These are phyloP conservation scores for Platycheirus rosarum DNA, from an alignment of 2,888 invertebrate species.

Conservation along the genomic window DNA sequence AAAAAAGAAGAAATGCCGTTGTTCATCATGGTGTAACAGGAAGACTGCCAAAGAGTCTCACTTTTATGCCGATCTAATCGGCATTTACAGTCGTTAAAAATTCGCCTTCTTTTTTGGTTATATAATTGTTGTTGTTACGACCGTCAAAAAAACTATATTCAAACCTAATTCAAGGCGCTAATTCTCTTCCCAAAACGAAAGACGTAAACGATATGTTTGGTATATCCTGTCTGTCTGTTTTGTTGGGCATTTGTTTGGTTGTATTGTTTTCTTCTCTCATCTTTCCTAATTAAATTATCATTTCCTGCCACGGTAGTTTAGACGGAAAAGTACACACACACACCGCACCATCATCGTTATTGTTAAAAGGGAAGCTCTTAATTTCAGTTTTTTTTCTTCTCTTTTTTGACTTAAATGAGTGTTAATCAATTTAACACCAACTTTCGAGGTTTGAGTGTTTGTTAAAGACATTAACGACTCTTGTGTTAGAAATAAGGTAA, in stretches of 20 bases:
- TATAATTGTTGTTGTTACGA: conserved; percentile 19
- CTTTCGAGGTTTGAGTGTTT: conserved; percentile 41
- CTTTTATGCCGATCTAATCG: conserved; percentile 59
- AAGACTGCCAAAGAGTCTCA: conserved; percentile 47
- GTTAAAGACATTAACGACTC: conserved; percentile 40
- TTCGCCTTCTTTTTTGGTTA: conserved; percentile 20
- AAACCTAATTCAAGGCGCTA: conserved; percentile 57
- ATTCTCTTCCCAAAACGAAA: conserved; percentile 39
- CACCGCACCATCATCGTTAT: conserved; percentile 23
- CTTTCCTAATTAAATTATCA: conserved; percentile 72
- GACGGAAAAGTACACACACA: conserved; percentile 44
- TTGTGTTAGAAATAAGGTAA: conserved; percentile 27
- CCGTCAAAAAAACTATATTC: conserved; percentile 26
- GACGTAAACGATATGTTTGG: conserved; percentile 63
- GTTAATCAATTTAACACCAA: conserved; percentile 72
- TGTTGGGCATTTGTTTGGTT: conserved; percentile 22
- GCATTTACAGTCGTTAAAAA: conserved; percentile 54
- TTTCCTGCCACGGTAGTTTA: conserved; percentile 64
- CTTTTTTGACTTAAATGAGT: conserved; percentile 52
- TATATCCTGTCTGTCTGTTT: conserved; percentile 62
- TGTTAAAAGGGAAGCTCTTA: conserved; percentile 28
- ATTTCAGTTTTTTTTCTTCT: conserved; percentile 1
- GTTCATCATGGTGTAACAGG: conserved; percentile 64
- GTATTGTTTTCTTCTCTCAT: conserved; percentile 43
- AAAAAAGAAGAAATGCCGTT: conserved; percentile 40